Evolutionary conservation across 2,113 vertebrate genomes (phyloP).

Genomic region (Saccopteryx bilineata): DNA sequence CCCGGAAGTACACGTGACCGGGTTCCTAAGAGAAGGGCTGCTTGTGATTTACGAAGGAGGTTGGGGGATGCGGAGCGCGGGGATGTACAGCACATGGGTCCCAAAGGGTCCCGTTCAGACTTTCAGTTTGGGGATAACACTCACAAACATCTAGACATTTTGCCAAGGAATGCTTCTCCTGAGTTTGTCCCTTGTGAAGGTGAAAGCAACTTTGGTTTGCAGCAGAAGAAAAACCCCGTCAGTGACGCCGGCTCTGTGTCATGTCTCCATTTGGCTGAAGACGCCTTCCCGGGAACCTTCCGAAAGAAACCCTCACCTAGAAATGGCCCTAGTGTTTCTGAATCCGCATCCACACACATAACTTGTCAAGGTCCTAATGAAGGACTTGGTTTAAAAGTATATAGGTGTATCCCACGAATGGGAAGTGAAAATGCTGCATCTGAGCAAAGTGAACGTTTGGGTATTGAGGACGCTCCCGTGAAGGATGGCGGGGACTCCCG

Average conservation of each 20-base stretch:
- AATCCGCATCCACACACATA: neutral
- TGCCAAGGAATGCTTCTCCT: conserved; percentile 40
- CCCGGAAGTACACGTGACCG: conserved; percentile 33
- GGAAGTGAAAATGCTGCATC: conserved; percentile 46
- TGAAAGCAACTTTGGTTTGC: conserved; percentile 40
- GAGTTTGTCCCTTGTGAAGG: conserved; percentile 55
- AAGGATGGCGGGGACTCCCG: conserved; percentile 85
- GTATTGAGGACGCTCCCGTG: conserved; percentile 88
- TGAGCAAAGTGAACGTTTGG: conserved; percentile 52
- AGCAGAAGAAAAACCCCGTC: neutral
- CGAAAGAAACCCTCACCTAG: neutral
- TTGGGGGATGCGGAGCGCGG: conserved; percentile 67
- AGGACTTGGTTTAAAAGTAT: conserved; percentile 61
- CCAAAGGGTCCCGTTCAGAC: conserved; percentile 40
- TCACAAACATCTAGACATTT: conserved; percentile 36
- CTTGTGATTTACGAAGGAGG: conserved; percentile 75
- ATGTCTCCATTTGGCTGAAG: neutral
- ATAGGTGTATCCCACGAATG: conserved; percentile 24
- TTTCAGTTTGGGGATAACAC: neutral
- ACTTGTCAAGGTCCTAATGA: conserved; percentile 42
- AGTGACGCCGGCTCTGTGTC: neutral
- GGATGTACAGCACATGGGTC: neutral
- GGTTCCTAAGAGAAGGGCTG: conserved; percentile 68
- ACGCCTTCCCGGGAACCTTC: neutral
- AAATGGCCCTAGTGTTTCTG: neutral